Conservation (phyloP, 2,113 vertebrate genomes). For the Balaeniceps rex region DNA sequence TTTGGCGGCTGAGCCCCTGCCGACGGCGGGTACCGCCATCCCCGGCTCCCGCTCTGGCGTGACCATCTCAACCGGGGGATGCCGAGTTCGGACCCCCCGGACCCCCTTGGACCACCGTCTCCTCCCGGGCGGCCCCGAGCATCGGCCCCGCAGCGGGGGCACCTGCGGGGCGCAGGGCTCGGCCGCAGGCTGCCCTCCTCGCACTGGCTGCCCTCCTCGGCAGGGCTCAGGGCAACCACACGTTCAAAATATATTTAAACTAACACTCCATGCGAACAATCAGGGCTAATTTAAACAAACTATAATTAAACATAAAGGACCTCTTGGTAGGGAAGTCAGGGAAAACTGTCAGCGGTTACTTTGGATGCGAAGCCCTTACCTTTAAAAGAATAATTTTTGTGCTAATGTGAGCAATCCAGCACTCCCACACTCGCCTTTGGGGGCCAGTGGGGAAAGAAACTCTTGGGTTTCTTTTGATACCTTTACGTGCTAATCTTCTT, state of each 20-base stretch:
- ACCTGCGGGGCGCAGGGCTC: background rate
- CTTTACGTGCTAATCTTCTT: conserved; percentile 50
- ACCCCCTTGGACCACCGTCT: fast-evolving
- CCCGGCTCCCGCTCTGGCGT: background rate
- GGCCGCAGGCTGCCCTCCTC: background rate
- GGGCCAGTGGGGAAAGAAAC: background rate
- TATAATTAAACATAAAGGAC: conserved; percentile 45
- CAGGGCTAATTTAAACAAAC: conserved; percentile 46
- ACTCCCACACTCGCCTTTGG: conserved; percentile 15
- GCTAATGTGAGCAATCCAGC: background rate
- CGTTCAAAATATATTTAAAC: background rate
- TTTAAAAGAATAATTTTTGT: background rate
- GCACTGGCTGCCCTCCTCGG: background rate
- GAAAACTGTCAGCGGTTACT: conserved; percentile 17
- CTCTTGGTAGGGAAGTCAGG: background rate
- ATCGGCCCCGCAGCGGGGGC: fast-evolving
- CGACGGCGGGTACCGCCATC: fast-evolving
- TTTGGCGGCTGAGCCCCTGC: background rate
- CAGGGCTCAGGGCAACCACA: background rate
- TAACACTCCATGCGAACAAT: background rate
- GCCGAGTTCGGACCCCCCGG: fast-evolving
- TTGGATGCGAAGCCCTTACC: background rate
- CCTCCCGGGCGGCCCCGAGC: fast-evolving
- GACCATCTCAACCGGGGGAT: too few species aligned
- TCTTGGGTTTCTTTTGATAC: conserved; percentile 21